These are phyloP conservation scores for Cynaeus angustus DNA, from an alignment of 2,888 invertebrate species.

Conservation along the genomic window DNA sequence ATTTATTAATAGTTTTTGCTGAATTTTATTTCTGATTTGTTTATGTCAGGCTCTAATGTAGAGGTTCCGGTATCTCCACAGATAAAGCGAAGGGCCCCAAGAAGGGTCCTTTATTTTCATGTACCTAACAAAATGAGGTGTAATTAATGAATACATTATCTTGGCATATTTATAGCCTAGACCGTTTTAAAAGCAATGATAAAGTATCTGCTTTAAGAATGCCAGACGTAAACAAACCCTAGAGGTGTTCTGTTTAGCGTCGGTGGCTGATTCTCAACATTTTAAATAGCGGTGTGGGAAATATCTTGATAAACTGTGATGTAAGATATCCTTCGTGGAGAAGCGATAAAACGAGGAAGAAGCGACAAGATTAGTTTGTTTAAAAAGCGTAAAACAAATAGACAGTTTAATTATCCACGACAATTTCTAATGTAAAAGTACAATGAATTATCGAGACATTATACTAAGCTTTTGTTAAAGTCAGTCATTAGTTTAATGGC, in stretches of 20 bases:
- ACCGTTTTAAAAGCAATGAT: conserved; percentile 28
- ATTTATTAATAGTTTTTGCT: conserved; percentile 20
- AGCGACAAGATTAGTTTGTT: conserved; percentile 21
- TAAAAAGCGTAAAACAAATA: conserved; percentile 37
- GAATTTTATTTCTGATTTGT: conserved; percentile 14
- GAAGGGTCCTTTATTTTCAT: conserved; percentile 14
- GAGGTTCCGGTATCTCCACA: background rate
- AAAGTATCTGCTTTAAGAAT: conserved; percentile 44
- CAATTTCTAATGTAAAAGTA: conserved; percentile 11
- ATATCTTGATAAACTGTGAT: conserved; percentile 18
- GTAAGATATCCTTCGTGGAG: background rate
- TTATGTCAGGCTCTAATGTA: background rate
- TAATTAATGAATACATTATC: conserved; percentile 27
- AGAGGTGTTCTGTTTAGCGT: conserved; percentile 45
- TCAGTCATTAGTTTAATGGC: too few species aligned
- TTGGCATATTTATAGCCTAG: conserved; percentile 23
- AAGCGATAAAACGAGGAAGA: background rate
- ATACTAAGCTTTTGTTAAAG: too few species aligned
- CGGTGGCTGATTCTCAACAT: conserved; percentile 25
- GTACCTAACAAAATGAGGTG: conserved; percentile 11
- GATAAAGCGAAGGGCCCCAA: background rate
- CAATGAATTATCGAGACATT: background rate
- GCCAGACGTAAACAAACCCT: conserved; percentile 47
- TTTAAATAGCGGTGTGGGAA: conserved; percentile 17
- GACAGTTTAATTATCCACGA: conserved; percentile 36